These are phyloP conservation scores for Mythimna loreyi DNA, from an alignment of 2,888 invertebrate genomes.

Conservation along the genomic window DNA sequence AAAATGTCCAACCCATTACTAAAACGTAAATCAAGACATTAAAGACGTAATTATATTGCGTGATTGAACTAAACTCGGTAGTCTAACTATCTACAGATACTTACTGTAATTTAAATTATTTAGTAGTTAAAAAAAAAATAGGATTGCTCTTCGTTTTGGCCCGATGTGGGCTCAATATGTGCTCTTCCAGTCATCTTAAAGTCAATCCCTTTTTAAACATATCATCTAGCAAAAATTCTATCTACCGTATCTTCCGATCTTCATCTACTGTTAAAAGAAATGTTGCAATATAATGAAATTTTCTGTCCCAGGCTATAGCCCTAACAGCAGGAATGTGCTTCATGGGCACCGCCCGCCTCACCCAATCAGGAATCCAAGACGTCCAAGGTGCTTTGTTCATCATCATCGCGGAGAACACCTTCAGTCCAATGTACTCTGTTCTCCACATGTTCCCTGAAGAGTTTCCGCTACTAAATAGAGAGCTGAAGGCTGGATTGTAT, in stretches of 20 bases:
- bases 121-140: too few species aligned
- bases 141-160: too few species aligned
- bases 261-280: neutral
- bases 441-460: constrained; percentile 95
- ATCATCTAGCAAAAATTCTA: neutral
- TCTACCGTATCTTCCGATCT: neutral
- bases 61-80: neutral
- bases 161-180: neutral
- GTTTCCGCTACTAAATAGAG: constrained; percentile 95
- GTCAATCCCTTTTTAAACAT: too few species aligned
- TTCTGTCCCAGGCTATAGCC: constrained; percentile 91
- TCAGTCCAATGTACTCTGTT: constrained; percentile 97
- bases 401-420: constrained; percentile 97
- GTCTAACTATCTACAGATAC: too few species aligned
- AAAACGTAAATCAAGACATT: too few species aligned
- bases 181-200: neutral
- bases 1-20: too few species aligned
- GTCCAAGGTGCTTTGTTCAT: constrained; percentile 97
- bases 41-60: too few species aligned
- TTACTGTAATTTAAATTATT: too few species aligned
- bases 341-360: constrained; percentile 93
- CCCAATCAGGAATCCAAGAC: constrained; percentile 96
- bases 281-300: neutral
- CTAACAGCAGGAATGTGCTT: constrained; percentile 96
- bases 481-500: constrained; percentile 96